These are phyloP conservation scores for Sinosuthora webbiana DNA, from an alignment of 2,113 vertebrate genomes.

Conservation along the genomic window DNA sequence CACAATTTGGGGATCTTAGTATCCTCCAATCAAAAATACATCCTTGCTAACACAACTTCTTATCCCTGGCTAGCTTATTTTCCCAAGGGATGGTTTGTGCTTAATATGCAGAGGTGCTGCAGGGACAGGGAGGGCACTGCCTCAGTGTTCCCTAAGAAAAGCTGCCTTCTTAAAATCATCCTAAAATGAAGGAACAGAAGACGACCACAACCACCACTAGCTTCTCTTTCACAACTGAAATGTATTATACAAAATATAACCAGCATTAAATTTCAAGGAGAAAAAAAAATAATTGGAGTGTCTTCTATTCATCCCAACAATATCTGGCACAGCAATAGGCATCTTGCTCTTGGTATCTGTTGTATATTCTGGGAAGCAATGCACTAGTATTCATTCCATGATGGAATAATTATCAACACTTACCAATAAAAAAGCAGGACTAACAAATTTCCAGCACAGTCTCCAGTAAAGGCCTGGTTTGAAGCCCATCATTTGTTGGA, in stretches of 20 bases:
- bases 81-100: neutral
- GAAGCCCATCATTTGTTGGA: conserved; percentile 97
- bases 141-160: neutral
- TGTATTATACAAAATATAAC: neutral
- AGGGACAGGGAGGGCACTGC: neutral
- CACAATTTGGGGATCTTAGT: neutral
- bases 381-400: neutral
- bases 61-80: neutral
- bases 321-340: neutral
- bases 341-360: neutral
- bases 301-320: neutral
- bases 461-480: conserved; percentile 99
- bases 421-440: conserved; percentile 93
- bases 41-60: neutral
- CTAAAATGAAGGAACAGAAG: neutral
- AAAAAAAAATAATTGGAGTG: neutral
- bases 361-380: neutral
- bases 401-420: conserved; percentile 14
- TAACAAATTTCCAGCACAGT: conserved; percentile 98
- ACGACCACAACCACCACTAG: neutral
- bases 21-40: neutral
- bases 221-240: neutral
- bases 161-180: neutral
- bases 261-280: neutral
- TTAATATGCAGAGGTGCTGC: neutral